phyloP scores from a whole-genome alignment of 2,888 invertebrate genomes.

The Amphipyra berbera region DNA sequence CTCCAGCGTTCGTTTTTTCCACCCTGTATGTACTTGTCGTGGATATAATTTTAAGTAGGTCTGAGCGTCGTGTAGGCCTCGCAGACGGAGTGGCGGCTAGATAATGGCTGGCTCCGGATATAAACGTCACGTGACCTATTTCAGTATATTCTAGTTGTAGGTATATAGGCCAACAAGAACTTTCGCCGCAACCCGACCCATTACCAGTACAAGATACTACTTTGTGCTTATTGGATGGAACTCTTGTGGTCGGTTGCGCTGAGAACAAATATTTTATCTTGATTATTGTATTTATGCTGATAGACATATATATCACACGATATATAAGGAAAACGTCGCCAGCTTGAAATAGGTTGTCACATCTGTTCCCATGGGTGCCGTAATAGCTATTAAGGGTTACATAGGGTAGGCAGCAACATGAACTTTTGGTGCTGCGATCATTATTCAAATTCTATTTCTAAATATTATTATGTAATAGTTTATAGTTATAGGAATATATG shows the following conservation, averaged over 20 bases:
- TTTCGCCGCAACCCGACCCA: constrained; percentile 41
- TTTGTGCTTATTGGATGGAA: constrained; percentile 35
- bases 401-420: constrained; percentile 20
- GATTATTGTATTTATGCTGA: constrained; percentile 16
- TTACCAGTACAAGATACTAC: constrained; percentile 38
- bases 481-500: too few species aligned
- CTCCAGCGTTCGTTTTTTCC: too few species aligned
- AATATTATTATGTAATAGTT: constrained; percentile 1
- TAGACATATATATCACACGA: not conserved
- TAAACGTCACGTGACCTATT: constrained; percentile 64
- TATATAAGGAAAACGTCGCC: constrained; percentile 1
- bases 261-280: constrained; percentile 14
- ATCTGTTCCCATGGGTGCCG: constrained; percentile 12
- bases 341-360: constrained; percentile 10
- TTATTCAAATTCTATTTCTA: constrained; percentile 5
- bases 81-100: constrained; percentile 78
- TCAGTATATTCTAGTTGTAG: constrained; percentile 43
- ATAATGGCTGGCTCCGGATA: constrained; percentile 57
- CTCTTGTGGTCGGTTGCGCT: constrained; percentile 15
- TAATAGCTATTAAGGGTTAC: constrained; percentile 24
- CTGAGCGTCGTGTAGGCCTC: constrained; percentile 49
- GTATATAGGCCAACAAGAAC: constrained; percentile 52
- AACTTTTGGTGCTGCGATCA: constrained; percentile 13
- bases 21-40: constrained; percentile 19
- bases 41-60: constrained; percentile 37